phyloP scores from a whole-genome alignment of 2,113 vertebrate genomes.

The Orycteropus afer region DNA sequence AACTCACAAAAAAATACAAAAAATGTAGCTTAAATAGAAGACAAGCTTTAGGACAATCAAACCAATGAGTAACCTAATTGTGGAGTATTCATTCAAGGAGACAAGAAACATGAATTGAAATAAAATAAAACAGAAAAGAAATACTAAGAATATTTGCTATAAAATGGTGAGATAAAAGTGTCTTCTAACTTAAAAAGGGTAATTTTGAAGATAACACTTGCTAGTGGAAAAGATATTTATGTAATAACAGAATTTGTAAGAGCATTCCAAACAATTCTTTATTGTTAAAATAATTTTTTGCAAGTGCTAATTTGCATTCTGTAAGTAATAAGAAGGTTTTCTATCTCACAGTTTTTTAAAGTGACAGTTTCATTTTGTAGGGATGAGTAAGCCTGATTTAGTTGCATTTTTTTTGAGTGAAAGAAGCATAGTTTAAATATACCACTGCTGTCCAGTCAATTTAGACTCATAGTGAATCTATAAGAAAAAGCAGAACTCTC shows the following conservation, averaged over 20 bases:
- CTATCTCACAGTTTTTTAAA: neutral
- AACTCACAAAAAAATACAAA: neutral
- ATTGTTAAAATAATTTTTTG: neutral
- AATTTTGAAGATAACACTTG: neutral
- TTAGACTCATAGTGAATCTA: no score
- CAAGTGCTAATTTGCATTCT: neutral
- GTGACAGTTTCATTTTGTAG: conserved; percentile 4
- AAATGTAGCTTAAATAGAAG: neutral
- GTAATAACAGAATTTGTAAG: neutral
- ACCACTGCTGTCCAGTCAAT: no score
- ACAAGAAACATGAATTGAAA: neutral
- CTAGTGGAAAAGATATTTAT: neutral
- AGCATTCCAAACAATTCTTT: neutral
- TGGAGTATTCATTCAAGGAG: neutral
- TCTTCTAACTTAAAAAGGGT: neutral
- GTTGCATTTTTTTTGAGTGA: neutral
- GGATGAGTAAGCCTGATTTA: neutral
- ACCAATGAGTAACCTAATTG: neutral
- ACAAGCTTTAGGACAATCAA: neutral
- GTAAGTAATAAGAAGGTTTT: neutral
- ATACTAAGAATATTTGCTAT: neutral
- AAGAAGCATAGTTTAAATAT: neutral
- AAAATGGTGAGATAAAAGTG: neutral
- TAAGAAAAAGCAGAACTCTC: no score
- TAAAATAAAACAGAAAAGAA: neutral